Evolutionary conservation across 2,113 vertebrate genomes (phyloP), one percentile per base, ranked within the genome.

Genomic region (Zapus hudsonius): DNA sequence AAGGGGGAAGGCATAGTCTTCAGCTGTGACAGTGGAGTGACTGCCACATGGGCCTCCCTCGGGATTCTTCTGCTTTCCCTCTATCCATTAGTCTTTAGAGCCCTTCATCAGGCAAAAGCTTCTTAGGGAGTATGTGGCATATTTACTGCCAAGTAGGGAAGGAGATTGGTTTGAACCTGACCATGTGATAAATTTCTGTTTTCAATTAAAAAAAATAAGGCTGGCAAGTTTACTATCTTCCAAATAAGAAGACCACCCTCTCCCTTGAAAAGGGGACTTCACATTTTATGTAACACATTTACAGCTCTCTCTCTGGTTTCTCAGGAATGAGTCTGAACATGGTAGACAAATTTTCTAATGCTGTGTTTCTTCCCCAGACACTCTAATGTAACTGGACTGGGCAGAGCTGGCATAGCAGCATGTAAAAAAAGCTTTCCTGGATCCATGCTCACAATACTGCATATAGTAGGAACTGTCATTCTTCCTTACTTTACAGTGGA

Each of bases 31-130:
- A 79, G 74, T 76, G 13, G 29, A 87, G 78, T 31, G 84, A 78
- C 59, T 33, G 40, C 40, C 76, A 64, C 0, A 0, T 12, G n/a
- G 47, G 33, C 92, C 85, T 89, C 88, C 93, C 85, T 78, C 52
- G 23, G 75, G 57, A 79, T 93, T 85, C 85, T n/a, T 69, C 66
- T 66, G 2, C 42, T 29, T 91, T 84, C 23, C 40, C 86, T 70
- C 97, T 94, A 94, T 95, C 94, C 93, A 78, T 92, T 94, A 95
- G 75, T 72, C 93, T 96, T 90, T 95, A 16, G 79, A 15, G 95
- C 94, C 59, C 92, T 87, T 96, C 75, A 80, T 92, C 73, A 84
- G 88, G 91, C 76, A 66, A 19, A 55, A 96, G 79, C 72, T 84
- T 91, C 96, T 91, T 92, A 86, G 83, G 59, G 90, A 96, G 73